These are phyloP conservation scores for Gallirallus australis DNA, from an alignment of 2,797 vertebrate genomes.

Conservation along the genomic window DNA sequence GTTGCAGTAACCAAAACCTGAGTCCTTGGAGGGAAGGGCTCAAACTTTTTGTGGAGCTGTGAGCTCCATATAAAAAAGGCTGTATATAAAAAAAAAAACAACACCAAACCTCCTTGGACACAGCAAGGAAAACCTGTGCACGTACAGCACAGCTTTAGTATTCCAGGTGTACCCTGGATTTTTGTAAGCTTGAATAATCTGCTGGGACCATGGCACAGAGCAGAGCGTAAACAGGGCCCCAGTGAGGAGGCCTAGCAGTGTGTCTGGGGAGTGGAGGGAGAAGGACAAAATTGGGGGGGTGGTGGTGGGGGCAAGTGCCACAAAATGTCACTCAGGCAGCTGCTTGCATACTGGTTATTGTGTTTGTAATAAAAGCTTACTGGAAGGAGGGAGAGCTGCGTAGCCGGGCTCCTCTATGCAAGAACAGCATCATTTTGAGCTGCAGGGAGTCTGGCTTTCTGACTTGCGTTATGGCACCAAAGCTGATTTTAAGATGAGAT, in stretches of 20 bases:
- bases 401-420: fast-evolving
- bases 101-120: not conserved
- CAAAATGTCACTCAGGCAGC: not conserved
- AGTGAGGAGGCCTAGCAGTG: not conserved
- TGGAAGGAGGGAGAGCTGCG: not conserved
- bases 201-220: fast-evolving
- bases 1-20: not conserved
- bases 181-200: not conserved
- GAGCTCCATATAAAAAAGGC: not conserved
- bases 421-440: not conserved
- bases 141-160: not conserved
- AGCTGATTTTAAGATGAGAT: not conserved
- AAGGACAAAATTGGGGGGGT: not conserved
- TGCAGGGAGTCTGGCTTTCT: not conserved
- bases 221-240: not conserved
- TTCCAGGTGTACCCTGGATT: not conserved
- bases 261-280: too few relatives aligned
- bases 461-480: not conserved
- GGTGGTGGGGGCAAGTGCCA: not conserved
- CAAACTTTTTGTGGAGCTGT: not conserved
- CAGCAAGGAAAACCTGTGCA: not conserved
- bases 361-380: not conserved
- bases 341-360: not conserved
- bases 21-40: not conserved
- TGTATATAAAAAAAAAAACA: too few relatives aligned